These are phyloP conservation scores for Telmatherina bonti DNA, from an alignment of 2,797 vertebrate genomes.

Conservation along the genomic window DNA sequence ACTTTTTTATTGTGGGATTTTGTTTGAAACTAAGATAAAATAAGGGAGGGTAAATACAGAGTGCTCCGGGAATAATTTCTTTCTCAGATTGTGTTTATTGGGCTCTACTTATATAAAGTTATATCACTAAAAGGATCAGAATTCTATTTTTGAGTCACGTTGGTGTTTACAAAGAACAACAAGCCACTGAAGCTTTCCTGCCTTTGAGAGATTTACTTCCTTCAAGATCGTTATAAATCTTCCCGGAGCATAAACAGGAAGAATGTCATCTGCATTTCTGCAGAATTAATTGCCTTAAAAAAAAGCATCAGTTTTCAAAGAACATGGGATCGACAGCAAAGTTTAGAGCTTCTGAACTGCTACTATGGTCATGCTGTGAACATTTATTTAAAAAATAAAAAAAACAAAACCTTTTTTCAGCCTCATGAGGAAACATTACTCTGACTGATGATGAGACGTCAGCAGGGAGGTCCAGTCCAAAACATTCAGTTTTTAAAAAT, in stretches of 20 bases:
- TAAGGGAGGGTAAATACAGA: background rate
- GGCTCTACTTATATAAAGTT: constrained; percentile 10
- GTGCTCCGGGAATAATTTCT: background rate
- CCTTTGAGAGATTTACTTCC: constrained; percentile 51
- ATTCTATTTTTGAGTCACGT: constrained; percentile 33
- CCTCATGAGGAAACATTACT: constrained; percentile 2
- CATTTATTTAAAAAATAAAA: background rate
- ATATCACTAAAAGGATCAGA: background rate
- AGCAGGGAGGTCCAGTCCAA: constrained; percentile 34
- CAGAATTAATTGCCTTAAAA: constrained; percentile 12
- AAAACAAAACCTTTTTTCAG: constrained; percentile 17
- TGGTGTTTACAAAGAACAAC: constrained; percentile 51
- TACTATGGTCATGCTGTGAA: background rate
- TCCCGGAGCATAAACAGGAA: constrained; percentile 74
- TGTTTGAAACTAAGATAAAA: constrained; percentile 1
- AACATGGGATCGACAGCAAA: background rate
- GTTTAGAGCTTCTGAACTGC: constrained; percentile 8
- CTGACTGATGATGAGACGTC: constrained; percentile 35
- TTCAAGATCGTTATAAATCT: constrained; percentile 44
- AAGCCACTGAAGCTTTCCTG: constrained; percentile 66
- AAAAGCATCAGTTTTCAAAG: background rate
- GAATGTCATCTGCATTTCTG: constrained; percentile 42
- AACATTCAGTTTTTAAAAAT: constrained; percentile 27
- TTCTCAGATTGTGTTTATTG: background rate
- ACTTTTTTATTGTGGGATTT: background rate